Base-by-base conservation (phyloP, 2,113 vertebrate species). In the Kryptolebias marmoratus region DNA sequence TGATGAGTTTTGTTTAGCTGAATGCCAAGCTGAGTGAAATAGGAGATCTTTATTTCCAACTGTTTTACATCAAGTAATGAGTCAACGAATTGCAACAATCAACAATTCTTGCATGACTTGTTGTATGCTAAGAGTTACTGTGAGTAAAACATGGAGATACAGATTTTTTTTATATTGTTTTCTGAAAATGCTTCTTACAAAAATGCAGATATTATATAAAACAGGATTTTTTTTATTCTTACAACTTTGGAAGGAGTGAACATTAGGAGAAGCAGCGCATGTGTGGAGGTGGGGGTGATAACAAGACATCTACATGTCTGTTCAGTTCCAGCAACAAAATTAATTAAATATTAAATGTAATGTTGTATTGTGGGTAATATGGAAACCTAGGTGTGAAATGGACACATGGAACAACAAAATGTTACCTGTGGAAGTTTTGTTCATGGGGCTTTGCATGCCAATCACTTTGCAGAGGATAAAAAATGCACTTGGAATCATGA, bases 1-100 rank as follows among this genome's bases (percentile, higher is more conserved):
- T 63, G 50, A 81, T 66, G 68, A 83, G 72, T 73, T 77, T 86
- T 85, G 64, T 87, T 77, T 77, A 72, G 63, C 64, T 59, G 63
- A 86, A 81, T 77, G 71, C 61, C 36, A 49, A 53, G 64, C 53
- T 57, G 63, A 82, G 72, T 55, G 71, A 84, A 74, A 86, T 70
- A 65, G 61, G 62, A 64, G 68, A 73, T 16, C 42, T 49, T 65
- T 1, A 54, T 74, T 72, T 68, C 50, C 42, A 36, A 58, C 73
- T 69, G 68, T 80, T 79, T 62, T 44, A 28, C 64, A 64, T 81
- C 65, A 77, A 80, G 71, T 71, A 7, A 79, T 61, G 11, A 63
- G 63, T 79, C 64, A 39, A 39, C 39, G 45, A 13, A 71, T 75
- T 27, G 58, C 69, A 65, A 28, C 30, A 61, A 39, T 70, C 78